phyloP scores from a whole-genome alignment of 2,797 vertebrate species.

The Rhabdomys pumilio region DNA sequence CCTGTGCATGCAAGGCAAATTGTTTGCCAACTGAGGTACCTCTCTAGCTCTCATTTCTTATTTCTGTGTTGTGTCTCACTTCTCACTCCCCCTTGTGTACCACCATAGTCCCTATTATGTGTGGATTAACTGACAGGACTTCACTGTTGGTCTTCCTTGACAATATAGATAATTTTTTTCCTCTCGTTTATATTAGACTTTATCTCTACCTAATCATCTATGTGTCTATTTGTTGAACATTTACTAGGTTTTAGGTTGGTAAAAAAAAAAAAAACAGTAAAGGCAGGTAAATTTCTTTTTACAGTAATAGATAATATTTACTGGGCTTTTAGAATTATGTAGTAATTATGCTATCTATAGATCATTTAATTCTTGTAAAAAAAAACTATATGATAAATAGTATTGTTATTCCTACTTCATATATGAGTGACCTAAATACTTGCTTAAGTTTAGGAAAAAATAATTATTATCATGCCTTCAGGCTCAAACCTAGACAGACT shows the following conservation, averaged over 20 bases:
- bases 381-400: neutral
- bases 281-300: neutral
- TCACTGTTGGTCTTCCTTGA: conserved; percentile 13
- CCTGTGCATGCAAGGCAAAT: neutral
- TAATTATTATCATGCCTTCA: neutral
- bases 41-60: neutral
- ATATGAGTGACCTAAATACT: neutral
- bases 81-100: neutral
- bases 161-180: conserved; percentile 4
- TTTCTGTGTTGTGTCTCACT: neutral
- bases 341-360: neutral
- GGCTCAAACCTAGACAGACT: neutral
- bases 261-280: neutral
- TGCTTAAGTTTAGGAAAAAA: neutral
- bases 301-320: neutral
- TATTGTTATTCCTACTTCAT: neutral
- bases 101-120: neutral
- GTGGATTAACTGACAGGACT: neutral
- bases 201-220: conserved; percentile 20
- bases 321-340: neutral
- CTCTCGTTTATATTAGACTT: neutral
- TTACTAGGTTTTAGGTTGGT: conserved; percentile 35
- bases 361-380: conserved; percentile 28
- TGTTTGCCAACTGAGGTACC: neutral
- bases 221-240: conserved; percentile 32